These are phyloP conservation scores for Sorex maritimensis DNA, from an alignment of 2,797 vertebrate species.

Conservation along the genomic window DNA sequence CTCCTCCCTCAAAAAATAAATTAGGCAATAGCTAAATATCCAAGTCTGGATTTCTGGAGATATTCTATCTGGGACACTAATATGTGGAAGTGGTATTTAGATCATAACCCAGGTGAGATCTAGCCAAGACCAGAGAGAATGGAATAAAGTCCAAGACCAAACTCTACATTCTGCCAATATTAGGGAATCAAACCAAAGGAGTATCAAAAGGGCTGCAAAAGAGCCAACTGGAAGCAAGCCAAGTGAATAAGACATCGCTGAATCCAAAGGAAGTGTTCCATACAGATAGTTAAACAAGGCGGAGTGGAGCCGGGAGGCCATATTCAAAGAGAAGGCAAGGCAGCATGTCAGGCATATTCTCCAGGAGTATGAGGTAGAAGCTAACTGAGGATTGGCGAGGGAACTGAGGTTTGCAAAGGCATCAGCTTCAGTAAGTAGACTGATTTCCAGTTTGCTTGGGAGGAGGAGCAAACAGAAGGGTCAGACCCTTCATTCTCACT, in stretches of 20 bases:
- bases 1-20: too few species aligned
- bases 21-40: neutral
- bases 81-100: neutral
- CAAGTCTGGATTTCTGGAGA: slow-evolving; percentile 1
- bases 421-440: neutral
- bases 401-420: neutral
- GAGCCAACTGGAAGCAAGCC: neutral
- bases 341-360: neutral
- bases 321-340: neutral
- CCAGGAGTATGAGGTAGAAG: too few species aligned
- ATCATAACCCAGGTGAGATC: neutral
- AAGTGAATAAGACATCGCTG: neutral
- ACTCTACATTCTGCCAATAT: neutral
- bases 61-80: neutral
- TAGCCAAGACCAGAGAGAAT: neutral
- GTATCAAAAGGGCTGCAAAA: neutral
- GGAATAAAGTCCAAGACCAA: neutral
- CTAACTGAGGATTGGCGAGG: neutral
- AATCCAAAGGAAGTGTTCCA: neutral
- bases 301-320: neutral
- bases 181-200: neutral
- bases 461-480: neutral
- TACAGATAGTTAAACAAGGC: neutral
- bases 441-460: neutral
- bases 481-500: neutral